Evolutionary conservation across 1,140 invertebrate genomes (phyloP).

Genomic region (Littorina saxatilis): DNA sequence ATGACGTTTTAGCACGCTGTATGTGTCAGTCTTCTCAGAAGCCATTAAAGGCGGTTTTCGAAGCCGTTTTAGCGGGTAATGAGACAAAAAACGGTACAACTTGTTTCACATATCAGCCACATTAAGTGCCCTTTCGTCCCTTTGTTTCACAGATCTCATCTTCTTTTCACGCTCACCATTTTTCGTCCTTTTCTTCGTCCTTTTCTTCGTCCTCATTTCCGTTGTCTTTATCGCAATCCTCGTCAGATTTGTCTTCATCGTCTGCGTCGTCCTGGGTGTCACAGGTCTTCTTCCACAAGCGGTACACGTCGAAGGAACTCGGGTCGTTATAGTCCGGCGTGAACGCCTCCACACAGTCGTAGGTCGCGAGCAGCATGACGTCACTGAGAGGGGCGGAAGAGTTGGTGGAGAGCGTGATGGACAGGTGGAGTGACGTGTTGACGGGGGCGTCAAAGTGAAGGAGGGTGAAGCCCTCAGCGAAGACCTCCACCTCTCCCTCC

Average conservation of each 20-base stretch:
- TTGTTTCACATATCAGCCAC: not conserved
- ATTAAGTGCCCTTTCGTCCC: not conserved
- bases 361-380: not conserved
- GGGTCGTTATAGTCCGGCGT: not conserved
- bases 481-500: not conserved
- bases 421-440: not conserved
- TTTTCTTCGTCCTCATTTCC: not conserved
- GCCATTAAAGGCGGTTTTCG: no score
- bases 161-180: not conserved
- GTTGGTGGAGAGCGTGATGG: conserved; percentile 1
- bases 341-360: not conserved
- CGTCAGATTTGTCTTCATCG: not conserved
- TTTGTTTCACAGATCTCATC: not conserved
- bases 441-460: not conserved
- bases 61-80: no score
- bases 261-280: not conserved
- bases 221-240: not conserved
- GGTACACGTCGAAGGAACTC: not conserved
- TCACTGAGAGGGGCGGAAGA: not conserved
- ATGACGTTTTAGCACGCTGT: no score
- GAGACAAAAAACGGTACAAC: no score
- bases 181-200: no score
- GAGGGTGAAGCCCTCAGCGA: not conserved
- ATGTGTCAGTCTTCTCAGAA: no score
- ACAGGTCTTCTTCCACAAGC: not conserved